Base-by-base conservation (phyloP, 1,140 invertebrate genomes). In the Solenopsis fugax region DNA sequence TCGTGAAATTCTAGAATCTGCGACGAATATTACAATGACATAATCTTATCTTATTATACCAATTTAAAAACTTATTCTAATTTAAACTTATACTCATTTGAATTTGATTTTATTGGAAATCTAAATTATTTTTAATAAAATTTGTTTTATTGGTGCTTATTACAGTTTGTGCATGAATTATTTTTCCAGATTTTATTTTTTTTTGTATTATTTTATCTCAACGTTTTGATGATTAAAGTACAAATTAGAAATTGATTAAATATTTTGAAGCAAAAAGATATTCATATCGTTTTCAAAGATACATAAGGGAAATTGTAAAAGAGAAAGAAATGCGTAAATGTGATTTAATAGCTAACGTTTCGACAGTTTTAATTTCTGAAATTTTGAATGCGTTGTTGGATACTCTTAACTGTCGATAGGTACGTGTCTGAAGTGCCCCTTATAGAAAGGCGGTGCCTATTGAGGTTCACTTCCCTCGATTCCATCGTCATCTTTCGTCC, bases 401-500 rank as follows among this genome's bases (percentile, higher is more conserved):
- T 10, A n/a, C 2, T 29, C 24, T 76, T 16, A 29, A 1, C 10
- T 29, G 10, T 56, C n/a, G 13, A 24, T 24, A 56, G n/a, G 1
- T 76, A 41, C 1, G 24, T 72, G 45, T 37, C 7, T 65, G 56
- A 54, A 41, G 34, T 4, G 16, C 4, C 18, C 54, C 13, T 12
- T 0, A 24, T 50, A 13, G n/a, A 9, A 58, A 34, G 21, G 18
- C 5, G 34, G 4, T 13, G 56, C 16, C 13, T 82, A 16, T 34
- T 3, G 10, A 62, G 37, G 58, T 65, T 45, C 75, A 34, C 52
- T 85, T 87, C 87, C 13, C 45, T 88, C 76, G 88, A 90, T 88
- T 92, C 88, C 87, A 90, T 91, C 86, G 76, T 85, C 62, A 67
- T 13, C 82, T 92, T 93, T 92, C 90, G 50, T 92, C 86, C 88